phyloP scores from a whole-genome alignment of 2,113 vertebrate genomes.

The Odobenus rosmarus region DNA sequence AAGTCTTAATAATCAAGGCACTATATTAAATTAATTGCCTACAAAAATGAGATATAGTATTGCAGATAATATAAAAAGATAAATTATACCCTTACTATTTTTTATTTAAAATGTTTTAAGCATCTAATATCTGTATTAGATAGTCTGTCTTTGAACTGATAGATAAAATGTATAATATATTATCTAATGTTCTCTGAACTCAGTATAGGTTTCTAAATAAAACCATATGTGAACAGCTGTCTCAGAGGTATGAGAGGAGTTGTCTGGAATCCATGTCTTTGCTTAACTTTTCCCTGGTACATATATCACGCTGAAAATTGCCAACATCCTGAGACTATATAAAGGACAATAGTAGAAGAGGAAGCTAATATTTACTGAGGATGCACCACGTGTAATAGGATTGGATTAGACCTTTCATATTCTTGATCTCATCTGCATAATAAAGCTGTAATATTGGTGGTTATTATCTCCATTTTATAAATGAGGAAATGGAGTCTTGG shows the following conservation, averaged over 20 bases:
- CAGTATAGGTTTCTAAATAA: slow-evolving; percentile 6
- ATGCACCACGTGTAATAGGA: neutral
- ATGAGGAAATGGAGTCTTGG: neutral
- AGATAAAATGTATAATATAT: neutral
- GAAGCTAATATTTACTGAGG: neutral
- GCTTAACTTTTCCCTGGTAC: neutral
- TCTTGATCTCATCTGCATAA: neutral
- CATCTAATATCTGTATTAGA: neutral
- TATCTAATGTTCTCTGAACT: slow-evolving; percentile 10
- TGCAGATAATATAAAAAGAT: neutral
- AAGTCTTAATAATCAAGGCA: neutral
- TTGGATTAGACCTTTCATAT: neutral
- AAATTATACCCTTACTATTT: neutral
- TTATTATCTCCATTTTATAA: neutral
- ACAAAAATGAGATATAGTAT: neutral
- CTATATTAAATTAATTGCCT: neutral
- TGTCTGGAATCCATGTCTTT: neutral
- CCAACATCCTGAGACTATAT: neutral
- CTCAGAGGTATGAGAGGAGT: neutral
- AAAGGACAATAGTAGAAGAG: neutral
- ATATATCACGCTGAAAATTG: neutral
- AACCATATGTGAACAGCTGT: slow-evolving; percentile 3
- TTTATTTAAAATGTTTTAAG: slow-evolving; percentile 2
- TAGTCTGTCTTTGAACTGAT: neutral
- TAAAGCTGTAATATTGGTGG: neutral